Evolutionary conservation across 2,888 invertebrate species (phyloP), one percentile per base, ranked within the genome.

Genomic region (Cosmorhoe ocellata): DNA sequence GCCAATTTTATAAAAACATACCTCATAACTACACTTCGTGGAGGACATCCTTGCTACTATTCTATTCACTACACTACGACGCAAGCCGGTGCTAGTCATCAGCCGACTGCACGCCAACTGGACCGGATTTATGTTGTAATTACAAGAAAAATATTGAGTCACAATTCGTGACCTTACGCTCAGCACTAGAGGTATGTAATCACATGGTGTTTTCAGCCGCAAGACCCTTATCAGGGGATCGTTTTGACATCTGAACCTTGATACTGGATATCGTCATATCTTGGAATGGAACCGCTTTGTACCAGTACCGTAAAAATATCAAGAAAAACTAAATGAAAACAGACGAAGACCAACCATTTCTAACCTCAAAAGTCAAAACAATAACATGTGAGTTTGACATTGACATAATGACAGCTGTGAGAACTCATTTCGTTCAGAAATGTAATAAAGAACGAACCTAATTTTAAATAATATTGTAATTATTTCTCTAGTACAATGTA

Each of bases 211-310:
- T 58, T 46, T 58, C 34, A 45, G 59, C 32, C 46, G 54, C 45
- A 55, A 50, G 45, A 32, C 38, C 64, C 56, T 74, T 84, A 84
- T 81, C 80, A 66, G 68, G 66, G 51, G 41, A 31, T 59, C 53
- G 62, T 63, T 61, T 51, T 76, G 81, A 82, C 83, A 81, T 80
- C 59, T 84, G 84, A 87, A 82, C 86, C 64, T 56, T 56, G 53
- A 61, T 66, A 62, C 64, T 57, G 47, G 56, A 54, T 52, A 69
- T 69, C 68, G 63, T 69, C 70, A 70, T 69, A 62, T 61, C 60
- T 67, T 58, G 40, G 49, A 72, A 68, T 18, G 24, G 14, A 42
- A 46, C 37, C 28, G 45, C 46, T 11, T 38, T 14, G 4, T 41
- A 34, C 40, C 6, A 58, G 51, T 42, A 45, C 4, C 60, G 64